Evolutionary conservation across 2,888 invertebrate species (phyloP).

Genomic region (Mesodorylaimus sp.): DNA sequence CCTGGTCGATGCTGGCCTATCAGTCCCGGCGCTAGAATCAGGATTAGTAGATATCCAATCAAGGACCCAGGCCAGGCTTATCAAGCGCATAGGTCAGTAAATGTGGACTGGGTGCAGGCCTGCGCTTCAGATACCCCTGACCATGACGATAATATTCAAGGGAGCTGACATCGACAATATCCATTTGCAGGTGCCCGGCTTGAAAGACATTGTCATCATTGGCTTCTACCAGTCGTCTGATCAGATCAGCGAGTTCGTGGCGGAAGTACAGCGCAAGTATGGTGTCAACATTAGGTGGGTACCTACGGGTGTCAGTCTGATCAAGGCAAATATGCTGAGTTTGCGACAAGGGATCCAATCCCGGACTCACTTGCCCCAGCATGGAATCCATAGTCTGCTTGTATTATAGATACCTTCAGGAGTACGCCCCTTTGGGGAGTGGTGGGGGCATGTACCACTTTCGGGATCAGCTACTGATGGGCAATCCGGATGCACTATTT

Average conservation of each 20-base stretch:
- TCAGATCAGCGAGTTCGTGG: slow-evolving; percentile 61
- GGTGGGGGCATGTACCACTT: slow-evolving; percentile 94
- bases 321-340: too few relatives aligned
- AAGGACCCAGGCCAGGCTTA: too few relatives aligned
- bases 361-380: too few relatives aligned
- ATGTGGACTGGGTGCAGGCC: too few relatives aligned
- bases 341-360: too few relatives aligned
- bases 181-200: slow-evolving; percentile 46
- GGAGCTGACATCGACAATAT: not conserved
- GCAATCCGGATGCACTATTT: slow-evolving; percentile 72
- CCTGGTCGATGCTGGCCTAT: too few relatives aligned
- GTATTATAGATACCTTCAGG: slow-evolving; percentile 63
- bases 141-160: slow-evolving; percentile 2
- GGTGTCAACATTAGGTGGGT: slow-evolving; percentile 16
- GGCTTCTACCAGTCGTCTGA: slow-evolving; percentile 73
- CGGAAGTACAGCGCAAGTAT: slow-evolving; percentile 39
- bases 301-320: too few relatives aligned
- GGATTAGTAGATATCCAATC: too few relatives aligned
- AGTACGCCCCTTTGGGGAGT: slow-evolving; percentile 73
- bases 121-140: too few relatives aligned
- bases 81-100: too few relatives aligned
- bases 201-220: slow-evolving; percentile 77
- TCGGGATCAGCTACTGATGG: slow-evolving; percentile 71
- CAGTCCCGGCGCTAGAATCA: too few relatives aligned
- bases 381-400: too few relatives aligned